Conservation (phyloP, 2,888 invertebrate species). For the Uropetala carovei region DNA sequence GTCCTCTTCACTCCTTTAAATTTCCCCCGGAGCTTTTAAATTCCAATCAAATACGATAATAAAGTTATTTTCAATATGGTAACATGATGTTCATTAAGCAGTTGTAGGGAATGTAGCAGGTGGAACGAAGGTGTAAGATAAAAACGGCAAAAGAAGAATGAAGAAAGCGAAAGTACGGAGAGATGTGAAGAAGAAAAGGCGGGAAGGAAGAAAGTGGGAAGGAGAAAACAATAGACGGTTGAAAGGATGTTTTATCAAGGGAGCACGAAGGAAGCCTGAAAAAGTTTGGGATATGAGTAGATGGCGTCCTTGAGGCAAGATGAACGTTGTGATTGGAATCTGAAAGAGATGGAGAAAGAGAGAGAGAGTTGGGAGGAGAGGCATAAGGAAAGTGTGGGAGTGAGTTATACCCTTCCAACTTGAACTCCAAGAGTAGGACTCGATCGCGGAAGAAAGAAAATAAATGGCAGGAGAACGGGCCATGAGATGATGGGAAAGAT, state of each 20-base stretch:
- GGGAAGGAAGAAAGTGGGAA: not conserved
- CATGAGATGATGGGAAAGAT: not conserved
- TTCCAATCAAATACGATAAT: too few species aligned
- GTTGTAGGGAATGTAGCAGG: too few species aligned
- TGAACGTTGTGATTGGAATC: constrained; percentile 41
- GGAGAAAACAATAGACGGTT: not conserved
- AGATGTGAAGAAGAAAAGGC: not conserved
- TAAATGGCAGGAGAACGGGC: not conserved
- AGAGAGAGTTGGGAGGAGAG: not conserved
- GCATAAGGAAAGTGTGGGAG: not conserved
- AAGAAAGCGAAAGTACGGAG: not conserved
- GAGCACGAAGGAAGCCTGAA: not conserved
- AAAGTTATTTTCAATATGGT: too few species aligned
- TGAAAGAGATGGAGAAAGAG: not conserved
- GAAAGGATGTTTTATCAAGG: constrained; percentile 36
- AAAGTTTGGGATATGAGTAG: constrained; percentile 46
- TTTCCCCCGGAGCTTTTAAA: too few species aligned
- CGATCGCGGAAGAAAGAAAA: not conserved
- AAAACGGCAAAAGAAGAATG: too few species aligned
- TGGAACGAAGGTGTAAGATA: too few species aligned
- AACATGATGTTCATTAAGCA: too few species aligned
- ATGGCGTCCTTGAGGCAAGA: constrained; percentile 24
- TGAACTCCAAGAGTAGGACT: too few species aligned
- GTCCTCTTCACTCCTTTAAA: too few species aligned
- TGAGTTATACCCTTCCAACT: not conserved